phyloP scores from a whole-genome alignment of 1,140 invertebrate species.

The Saccostrea glomerata region DNA sequence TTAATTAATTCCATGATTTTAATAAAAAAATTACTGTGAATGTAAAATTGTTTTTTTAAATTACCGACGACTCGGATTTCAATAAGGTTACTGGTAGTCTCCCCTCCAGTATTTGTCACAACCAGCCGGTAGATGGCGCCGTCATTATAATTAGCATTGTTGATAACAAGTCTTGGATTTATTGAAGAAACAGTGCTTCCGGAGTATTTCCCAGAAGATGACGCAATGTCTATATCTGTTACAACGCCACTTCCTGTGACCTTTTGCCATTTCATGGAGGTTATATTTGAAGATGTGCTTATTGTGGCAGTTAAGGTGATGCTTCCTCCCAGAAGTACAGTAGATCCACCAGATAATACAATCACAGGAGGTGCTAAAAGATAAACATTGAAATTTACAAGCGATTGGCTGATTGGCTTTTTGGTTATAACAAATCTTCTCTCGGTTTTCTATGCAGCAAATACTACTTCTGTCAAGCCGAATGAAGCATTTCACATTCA shows the following conservation, averaged over 20 bases:
- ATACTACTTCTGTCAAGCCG: no score
- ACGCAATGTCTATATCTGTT: neutral
- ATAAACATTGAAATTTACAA: neutral
- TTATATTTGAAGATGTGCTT: neutral
- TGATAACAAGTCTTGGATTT: conserved; percentile 6
- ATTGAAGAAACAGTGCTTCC: neutral
- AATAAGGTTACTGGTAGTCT: neutral
- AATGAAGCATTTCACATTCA: no score
- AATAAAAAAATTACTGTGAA: no score
- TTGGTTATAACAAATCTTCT: no score
- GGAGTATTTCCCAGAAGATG: neutral
- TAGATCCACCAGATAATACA: neutral
- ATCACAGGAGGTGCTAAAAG: neutral
- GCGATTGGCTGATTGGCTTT: no score
- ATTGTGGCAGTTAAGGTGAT: neutral
- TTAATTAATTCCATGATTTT: no score
- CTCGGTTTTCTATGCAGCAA: no score
- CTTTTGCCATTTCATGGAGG: conserved; percentile 25
- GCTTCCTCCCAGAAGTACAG: neutral
- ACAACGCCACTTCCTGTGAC: neutral
- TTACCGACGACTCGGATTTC: neutral
- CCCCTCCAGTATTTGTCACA: neutral
- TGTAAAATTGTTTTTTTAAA: no score
- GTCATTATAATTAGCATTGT: conserved; percentile 15
- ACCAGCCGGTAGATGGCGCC: conserved; percentile 13